phyloP scores from a whole-genome alignment of 2,888 invertebrate species.

The Brachypalpus laphriformis region DNA sequence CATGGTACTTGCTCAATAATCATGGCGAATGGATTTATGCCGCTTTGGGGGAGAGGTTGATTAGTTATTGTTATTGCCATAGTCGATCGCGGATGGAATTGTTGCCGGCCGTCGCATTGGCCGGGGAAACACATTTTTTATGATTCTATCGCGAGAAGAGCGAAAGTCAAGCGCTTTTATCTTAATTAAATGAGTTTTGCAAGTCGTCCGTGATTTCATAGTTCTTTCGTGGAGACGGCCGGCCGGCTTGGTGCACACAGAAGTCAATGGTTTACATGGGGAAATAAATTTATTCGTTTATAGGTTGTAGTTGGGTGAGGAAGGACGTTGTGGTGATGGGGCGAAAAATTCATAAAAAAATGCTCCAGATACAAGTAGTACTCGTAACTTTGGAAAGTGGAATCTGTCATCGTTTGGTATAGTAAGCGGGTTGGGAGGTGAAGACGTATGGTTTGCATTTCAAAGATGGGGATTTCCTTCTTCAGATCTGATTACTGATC shows the following conservation, averaged over 20 bases:
- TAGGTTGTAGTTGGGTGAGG: neutral
- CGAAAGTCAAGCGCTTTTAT: constrained; percentile 68
- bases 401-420: too few relatives aligned
- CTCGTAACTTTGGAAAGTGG: neutral
- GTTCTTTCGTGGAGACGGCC: constrained; percentile 13
- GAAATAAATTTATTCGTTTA: neutral
- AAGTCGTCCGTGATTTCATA: constrained; percentile 37
- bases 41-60: constrained; percentile 71
- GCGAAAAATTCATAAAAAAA: neutral
- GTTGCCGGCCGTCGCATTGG: constrained; percentile 2
- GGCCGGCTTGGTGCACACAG: neutral
- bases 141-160: constrained; percentile 63
- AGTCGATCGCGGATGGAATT: constrained; percentile 17
- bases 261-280: neutral
- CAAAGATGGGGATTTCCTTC: too few relatives aligned
- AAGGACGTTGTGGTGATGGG: neutral
- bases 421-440: too few relatives aligned
- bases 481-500: too few relatives aligned
- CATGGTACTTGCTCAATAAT: constrained; percentile 69
- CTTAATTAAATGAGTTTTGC: constrained; percentile 68
- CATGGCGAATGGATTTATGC: constrained; percentile 72
- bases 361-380: neutral
- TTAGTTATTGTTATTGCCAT: constrained; percentile 69
- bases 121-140: constrained; percentile 53
- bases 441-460: too few relatives aligned